These are phyloP conservation scores for Platycheirus albimanus DNA, from an alignment of 2,888 invertebrate genomes.

Conservation along the genomic window DNA sequence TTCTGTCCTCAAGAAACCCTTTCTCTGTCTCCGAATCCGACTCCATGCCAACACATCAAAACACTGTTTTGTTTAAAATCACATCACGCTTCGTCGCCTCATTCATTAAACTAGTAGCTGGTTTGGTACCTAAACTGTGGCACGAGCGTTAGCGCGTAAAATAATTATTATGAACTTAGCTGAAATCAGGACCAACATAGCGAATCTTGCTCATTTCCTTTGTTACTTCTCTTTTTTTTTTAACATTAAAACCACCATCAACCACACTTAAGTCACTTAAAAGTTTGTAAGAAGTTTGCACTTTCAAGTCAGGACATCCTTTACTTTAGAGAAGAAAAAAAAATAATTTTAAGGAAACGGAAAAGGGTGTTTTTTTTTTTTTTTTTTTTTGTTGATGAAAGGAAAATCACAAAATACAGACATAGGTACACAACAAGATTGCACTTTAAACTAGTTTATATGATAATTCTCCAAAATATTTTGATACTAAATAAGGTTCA, in stretches of 20 bases:
- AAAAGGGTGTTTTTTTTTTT: too few species aligned
- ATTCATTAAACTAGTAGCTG: slow-evolving; percentile 53
- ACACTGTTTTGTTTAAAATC: slow-evolving; percentile 45
- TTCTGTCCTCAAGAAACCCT: not conserved
- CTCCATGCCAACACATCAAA: too few species aligned
- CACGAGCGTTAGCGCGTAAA: slow-evolving; percentile 64
- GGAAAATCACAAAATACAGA: not conserved
- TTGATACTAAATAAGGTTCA: slow-evolving; percentile 55
- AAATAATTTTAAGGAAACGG: slow-evolving; percentile 1
- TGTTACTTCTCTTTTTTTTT: slow-evolving; percentile 48
- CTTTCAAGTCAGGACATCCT: slow-evolving; percentile 37
- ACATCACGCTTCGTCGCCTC: slow-evolving; percentile 70
- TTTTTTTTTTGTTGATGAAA: not conserved
- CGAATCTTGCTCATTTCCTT: slow-evolving; percentile 32
- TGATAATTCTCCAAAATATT: slow-evolving; percentile 55
- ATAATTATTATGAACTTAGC: slow-evolving; percentile 58
- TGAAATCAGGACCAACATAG: slow-evolving; percentile 60
- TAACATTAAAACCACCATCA: slow-evolving; percentile 55
- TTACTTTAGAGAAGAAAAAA: slow-evolving; percentile 33
- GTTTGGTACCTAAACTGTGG: slow-evolving; percentile 24
- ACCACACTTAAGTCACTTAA: slow-evolving; percentile 1
- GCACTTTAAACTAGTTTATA: slow-evolving; percentile 67
- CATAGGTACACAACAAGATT: slow-evolving; percentile 39
- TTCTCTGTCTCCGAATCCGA: not conserved
- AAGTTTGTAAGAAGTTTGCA: not conserved